phyloP scores from a whole-genome alignment of 2,113 vertebrate genomes.

The Paralichthys olivaceus region DNA sequence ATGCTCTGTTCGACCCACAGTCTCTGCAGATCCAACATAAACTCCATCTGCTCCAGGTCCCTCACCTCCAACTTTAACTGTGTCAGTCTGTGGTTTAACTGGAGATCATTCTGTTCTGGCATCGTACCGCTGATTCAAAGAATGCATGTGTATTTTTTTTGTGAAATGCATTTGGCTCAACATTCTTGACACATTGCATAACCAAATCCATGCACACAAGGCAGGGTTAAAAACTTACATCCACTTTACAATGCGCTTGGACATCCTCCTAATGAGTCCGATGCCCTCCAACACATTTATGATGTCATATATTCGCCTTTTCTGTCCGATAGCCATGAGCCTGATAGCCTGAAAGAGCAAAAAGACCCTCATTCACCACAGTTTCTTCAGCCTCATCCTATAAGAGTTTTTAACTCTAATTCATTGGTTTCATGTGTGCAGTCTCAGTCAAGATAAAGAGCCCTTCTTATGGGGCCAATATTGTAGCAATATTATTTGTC shows the following conservation, averaged over 20 bases:
- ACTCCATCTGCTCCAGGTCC: constrained; percentile 88
- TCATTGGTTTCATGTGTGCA: too few relatives aligned
- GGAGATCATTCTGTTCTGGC: constrained; percentile 84
- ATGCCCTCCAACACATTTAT: constrained; percentile 96
- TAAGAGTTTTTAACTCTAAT: background rate
- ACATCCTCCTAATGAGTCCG: constrained; percentile 93
- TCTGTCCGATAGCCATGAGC: constrained; percentile 89
- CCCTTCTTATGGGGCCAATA: too few relatives aligned
- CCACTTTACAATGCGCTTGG: constrained; percentile 95
- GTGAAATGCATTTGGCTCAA: background rate
- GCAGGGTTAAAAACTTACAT: constrained; percentile 84
- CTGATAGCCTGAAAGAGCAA: constrained; percentile 85
- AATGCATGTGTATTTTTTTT: background rate
- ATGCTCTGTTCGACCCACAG: constrained; percentile 94
- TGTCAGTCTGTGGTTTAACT: constrained; percentile 86
- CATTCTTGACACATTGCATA: background rate
- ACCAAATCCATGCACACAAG: background rate
- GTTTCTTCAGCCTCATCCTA: background rate
- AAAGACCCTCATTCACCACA: background rate
- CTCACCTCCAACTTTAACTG: constrained; percentile 91
- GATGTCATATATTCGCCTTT: constrained; percentile 96
- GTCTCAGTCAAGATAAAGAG: too few relatives aligned
- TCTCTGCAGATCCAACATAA: constrained; percentile 91
- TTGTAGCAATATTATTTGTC: too few relatives aligned
- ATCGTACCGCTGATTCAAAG: constrained; percentile 83